A percentile compares a stretch with the other conserved stretches of the same genome.
Conservation (phyloP, 2,888 invertebrate genomes). For the Rapana venosa region DNA sequence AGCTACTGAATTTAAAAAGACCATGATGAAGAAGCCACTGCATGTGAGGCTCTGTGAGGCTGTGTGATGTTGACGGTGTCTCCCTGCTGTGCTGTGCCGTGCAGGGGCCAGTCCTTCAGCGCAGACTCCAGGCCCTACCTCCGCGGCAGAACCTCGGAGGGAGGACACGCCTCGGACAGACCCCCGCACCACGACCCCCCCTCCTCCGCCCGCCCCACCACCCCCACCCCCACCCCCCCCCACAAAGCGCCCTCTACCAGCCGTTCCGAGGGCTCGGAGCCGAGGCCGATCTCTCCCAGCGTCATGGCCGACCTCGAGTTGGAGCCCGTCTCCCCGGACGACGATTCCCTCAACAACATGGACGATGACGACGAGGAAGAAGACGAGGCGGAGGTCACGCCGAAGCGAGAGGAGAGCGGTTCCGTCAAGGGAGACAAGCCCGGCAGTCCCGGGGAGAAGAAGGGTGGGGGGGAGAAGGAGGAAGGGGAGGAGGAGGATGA, state of each 20-base stretch:
- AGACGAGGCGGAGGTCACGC: background rate
- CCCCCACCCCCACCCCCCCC: background rate
- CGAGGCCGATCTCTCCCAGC: constrained; percentile 34
- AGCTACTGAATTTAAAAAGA: no score
- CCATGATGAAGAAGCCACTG: no score
- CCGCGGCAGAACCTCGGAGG: background rate
- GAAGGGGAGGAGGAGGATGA: constrained; percentile 23
- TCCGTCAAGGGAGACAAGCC: background rate
- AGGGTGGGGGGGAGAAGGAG: background rate
- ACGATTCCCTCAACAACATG: constrained; percentile 45
- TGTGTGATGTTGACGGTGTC: no score
- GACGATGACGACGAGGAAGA: constrained; percentile 25
- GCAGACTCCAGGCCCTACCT: background rate
- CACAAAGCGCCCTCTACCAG: background rate
- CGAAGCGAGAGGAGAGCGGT: background rate
- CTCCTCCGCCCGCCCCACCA: background rate
- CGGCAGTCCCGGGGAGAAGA: background rate
- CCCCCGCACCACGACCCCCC: background rate
- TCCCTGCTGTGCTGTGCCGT: background rate
- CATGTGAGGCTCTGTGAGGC: no score
- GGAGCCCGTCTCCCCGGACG: constrained; percentile 52
- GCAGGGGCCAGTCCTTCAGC: constrained; percentile 1
- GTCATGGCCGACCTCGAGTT: constrained; percentile 51
- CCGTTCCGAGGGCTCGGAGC: constrained; percentile 13
- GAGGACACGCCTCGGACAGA: background rate